These are phyloP conservation scores for Ibycter americanus DNA, from an alignment of 2,797 vertebrate genomes.

Conservation along the genomic window DNA sequence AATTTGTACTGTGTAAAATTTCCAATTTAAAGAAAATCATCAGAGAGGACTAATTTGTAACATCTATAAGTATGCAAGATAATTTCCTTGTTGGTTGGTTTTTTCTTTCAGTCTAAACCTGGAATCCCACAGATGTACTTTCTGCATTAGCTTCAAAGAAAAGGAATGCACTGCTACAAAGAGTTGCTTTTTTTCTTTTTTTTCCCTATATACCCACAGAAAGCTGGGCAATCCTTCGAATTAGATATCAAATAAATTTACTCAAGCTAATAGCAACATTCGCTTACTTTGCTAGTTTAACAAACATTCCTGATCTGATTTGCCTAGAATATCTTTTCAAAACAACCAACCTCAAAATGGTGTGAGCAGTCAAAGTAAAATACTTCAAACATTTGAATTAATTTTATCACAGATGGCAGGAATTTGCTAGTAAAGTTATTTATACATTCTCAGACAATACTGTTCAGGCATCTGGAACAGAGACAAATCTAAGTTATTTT, in stretches of 20 bases:
- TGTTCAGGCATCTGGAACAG: not conserved
- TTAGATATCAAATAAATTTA: not conserved
- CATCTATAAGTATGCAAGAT: not conserved
- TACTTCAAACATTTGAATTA: not conserved
- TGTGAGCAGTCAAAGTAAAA: not conserved
- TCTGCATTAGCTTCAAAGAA: not conserved
- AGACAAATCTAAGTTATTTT: not conserved
- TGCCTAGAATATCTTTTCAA: not conserved
- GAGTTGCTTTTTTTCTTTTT: rapidly evolving
- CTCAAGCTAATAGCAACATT: not conserved
- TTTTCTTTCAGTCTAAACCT: not conserved
- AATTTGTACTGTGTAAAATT: not conserved
- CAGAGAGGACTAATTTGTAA: not conserved
- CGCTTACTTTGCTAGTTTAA: not conserved
- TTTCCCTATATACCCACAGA: not conserved
- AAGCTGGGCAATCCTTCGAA: not conserved
- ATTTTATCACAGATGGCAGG: not conserved
- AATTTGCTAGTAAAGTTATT: not conserved
- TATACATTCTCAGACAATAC: not conserved
- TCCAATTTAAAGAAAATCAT: not conserved
- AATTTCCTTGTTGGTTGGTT: not conserved
- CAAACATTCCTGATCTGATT: not conserved
- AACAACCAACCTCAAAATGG: not conserved
- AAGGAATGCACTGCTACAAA: not conserved
- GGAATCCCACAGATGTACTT: not conserved